Base-by-base conservation (phyloP, 2,797 vertebrate species). In the Manis javanica region DNA sequence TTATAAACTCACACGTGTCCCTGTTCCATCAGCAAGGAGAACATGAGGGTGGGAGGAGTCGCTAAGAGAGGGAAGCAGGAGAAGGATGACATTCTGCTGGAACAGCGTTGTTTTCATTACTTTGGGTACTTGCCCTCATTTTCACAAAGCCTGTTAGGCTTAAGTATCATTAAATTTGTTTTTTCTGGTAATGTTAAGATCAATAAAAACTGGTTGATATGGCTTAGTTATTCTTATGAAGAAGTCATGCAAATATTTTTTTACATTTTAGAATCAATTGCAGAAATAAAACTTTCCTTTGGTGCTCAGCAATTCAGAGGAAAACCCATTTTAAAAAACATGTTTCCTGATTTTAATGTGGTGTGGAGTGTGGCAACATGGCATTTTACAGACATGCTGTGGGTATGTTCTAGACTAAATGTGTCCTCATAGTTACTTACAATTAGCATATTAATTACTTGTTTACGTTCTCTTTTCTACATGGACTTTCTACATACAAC, bases 191-290 rank as follows among this genome's bases (percentile, higher is more conserved):
- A 66, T 68, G 16, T 57, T 69, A 86, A 79, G 21, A 39, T 78
- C 53, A 91, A 11, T 83, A 64, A 82, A 90, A 87, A 49, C 39
- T 74, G 31, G 75, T 42, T 61, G 39, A 10, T 57, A 57, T 69
- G 49, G 4, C 46, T 23, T 53, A 51, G 7, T 61, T 89, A 61
- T 87, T 91, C 75, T 64, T 51, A 82, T 23, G 37, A 94, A 81
- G n/a, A 91, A 86, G 34, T 16, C 37, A 34, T 34, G 69, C 37
- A 71, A 88, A 75, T 23, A 16, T 59, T 21, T 63, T 83, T 64
- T 61, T 74, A 77, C 21, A 87, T 93, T 95, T 92, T 46, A 71
- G 77, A 91, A 83, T 84, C 49, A 81, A 6, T 75, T 34, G 91
- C 37, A 69, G 29, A 89, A 89, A 69, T 64, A 39, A 90, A 72